Evolutionary conservation across 2,797 vertebrate genomes (phyloP).

Genomic region (Novumbra hubbsi): DNA sequence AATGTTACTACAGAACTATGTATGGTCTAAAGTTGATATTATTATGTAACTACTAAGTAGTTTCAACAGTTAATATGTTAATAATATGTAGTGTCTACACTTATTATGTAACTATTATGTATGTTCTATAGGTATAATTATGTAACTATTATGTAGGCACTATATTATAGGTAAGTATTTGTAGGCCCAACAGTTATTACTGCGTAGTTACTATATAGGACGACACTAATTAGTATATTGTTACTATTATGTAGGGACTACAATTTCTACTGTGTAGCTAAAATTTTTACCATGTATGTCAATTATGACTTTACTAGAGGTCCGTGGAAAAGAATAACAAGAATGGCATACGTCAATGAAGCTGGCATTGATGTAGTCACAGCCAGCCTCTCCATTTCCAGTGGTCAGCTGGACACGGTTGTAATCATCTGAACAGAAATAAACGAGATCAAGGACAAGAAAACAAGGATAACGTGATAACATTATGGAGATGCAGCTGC

Average conservation of each 20-base stretch:
- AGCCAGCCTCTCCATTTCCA: conserved; percentile 76
- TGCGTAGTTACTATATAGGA: background rate
- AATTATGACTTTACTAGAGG: background rate
- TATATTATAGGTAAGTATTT: too few relatives aligned
- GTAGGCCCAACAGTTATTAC: background rate
- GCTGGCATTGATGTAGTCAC: conserved; percentile 96
- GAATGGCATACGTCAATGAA: conserved; percentile 84
- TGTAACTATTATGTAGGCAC: background rate
- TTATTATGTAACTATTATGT: too few relatives aligned
- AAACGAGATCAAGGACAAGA: background rate
- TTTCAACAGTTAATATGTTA: too few relatives aligned
- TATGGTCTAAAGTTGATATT: too few relatives aligned
- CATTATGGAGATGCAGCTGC: background rate
- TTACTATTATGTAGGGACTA: background rate
- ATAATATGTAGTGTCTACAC: too few relatives aligned
- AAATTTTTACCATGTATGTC: background rate
- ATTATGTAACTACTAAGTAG: too few relatives aligned
- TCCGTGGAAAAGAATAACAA: background rate
- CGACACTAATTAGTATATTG: background rate
- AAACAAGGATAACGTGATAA: background rate
- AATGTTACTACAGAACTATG: too few relatives aligned
- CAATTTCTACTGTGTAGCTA: too few relatives aligned
- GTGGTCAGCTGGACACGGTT: conserved; percentile 87
- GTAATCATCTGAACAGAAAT: conserved; percentile 80
- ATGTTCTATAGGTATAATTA: background rate